Evolutionary conservation across 2,113 vertebrate species (phyloP).

Genomic region (Galemys pyrenaicus): DNA sequence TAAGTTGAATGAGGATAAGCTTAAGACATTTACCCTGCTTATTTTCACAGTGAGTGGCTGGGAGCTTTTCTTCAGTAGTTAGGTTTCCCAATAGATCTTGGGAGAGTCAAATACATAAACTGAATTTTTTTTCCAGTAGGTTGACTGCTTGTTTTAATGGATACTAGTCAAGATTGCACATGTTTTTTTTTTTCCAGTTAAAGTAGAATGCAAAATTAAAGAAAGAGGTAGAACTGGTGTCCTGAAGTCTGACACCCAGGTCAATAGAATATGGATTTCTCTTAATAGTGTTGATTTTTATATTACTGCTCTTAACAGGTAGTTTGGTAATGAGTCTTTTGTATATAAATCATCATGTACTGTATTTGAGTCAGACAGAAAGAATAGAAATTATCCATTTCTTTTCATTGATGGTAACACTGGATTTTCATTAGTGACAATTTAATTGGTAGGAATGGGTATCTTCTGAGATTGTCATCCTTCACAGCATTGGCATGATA

Average conservation of each 20-base stretch:
- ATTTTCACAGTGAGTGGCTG: background rate
- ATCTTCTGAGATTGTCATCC: background rate
- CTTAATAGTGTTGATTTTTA: background rate
- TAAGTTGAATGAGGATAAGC: background rate
- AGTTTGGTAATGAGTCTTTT: background rate
- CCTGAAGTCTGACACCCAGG: background rate
- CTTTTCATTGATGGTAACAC: background rate
- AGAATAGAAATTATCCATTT: background rate
- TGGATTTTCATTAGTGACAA: background rate
- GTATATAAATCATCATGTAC: background rate
- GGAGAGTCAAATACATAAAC: background rate
- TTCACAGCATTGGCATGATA: background rate
- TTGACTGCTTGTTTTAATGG: slow-evolving; percentile 25
- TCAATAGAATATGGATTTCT: background rate
- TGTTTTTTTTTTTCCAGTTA: slow-evolving; percentile 32
- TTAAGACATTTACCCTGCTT: background rate
- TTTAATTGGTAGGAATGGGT: background rate
- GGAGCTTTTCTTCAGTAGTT: background rate
- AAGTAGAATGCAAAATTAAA: background rate
- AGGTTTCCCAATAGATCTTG: slow-evolving; percentile 1
- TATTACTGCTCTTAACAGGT: background rate
- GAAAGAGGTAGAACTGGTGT: background rate
- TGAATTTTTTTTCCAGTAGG: background rate
- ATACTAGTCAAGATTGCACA: background rate
- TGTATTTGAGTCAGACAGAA: background rate